Evolutionary conservation across 2,113 vertebrate species (phyloP), one percentile per base, ranked within the genome.

Genomic region (Perca fluviatilis): DNA sequence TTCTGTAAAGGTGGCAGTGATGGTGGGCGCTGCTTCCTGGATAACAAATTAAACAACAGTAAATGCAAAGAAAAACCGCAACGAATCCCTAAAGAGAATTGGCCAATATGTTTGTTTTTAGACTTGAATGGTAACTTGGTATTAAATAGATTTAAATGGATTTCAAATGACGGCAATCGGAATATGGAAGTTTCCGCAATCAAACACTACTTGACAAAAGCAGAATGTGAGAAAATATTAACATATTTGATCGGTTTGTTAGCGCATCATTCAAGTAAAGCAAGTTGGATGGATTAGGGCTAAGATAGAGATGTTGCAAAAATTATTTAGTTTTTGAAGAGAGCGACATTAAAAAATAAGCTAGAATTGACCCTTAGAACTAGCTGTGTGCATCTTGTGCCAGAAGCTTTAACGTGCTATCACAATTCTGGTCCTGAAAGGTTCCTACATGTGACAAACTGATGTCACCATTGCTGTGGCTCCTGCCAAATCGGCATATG

Each of bases 21-120:
- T 97, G 97, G 98, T 98, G 97, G 97, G 97, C 96, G 94, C 97
- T 98, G 98, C 96, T 96, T 95, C 97, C 92, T 91, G 87, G 87
- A 97, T 94, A 91, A 91, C 63, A 40, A 88, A 88, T 87, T 92
- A 90, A 93, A 91, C 65, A 89, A 85, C 84, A 89, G 82, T 76
- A 6, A 86, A 30, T 66, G 53, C 73, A 83, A 83, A 86, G 74
- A 87, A 71, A 94, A 91, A 90, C 89, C 88, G 89, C 88, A 88
- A 91, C 64, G 80, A 91, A 90, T 91, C 81, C 80, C 72, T 80
- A 91, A 91, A 80, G 46, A 89, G 30, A 84, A 82, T 64, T 53
- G 15, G 78, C 56, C 75, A 70, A 51, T n/a, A 68, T 64, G 61
- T 64, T n/a, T 43, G n/a, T 43, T n/a, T 58, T 58, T n/a, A 12